Evolutionary conservation across 2,113 vertebrate genomes (phyloP).

Genomic region (Larimichthys polyactis): DNA sequence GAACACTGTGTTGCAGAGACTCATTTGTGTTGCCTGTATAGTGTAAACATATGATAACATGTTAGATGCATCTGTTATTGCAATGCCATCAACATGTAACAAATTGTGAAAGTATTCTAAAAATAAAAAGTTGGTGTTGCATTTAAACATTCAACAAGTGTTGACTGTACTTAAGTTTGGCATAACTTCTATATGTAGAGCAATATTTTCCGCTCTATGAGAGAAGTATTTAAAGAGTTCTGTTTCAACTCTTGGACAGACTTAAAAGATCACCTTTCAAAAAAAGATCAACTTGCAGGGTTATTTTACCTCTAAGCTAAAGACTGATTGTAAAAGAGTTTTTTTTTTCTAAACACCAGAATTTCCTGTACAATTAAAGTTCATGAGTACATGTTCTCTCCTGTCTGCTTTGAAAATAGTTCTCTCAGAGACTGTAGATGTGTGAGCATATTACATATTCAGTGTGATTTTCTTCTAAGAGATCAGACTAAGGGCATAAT

Average conservation of each 20-base stretch:
- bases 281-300: constrained; percentile 9
- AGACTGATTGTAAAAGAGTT: constrained; percentile 6
- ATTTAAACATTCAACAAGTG: background rate
- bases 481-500: constrained; percentile 25
- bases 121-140: constrained; percentile 1
- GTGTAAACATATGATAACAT: constrained; percentile 18
- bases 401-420: constrained; percentile 23
- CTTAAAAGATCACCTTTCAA: constrained; percentile 36
- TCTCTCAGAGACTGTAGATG: constrained; percentile 3
- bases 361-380: background rate
- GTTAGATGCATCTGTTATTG: background rate
- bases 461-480: constrained; percentile 4
- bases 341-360: background rate
- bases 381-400: constrained; percentile 23
- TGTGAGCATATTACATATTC: constrained; percentile 23
- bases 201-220: background rate
- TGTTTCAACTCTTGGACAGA: constrained; percentile 19
- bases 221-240: constrained; percentile 7
- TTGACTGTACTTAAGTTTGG: background rate
- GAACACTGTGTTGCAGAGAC: background rate
- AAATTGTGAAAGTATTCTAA: background rate
- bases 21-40: constrained; percentile 2
- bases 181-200: background rate
- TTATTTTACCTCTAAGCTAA: constrained; percentile 12
- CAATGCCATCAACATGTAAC: background rate